Percentiles rank a stretch among this genome's conserved stretches.
These are phyloP conservation scores for Drosophila cracens DNA, from an alignment of 2,888 invertebrate species.

Conservation along the genomic window DNA sequence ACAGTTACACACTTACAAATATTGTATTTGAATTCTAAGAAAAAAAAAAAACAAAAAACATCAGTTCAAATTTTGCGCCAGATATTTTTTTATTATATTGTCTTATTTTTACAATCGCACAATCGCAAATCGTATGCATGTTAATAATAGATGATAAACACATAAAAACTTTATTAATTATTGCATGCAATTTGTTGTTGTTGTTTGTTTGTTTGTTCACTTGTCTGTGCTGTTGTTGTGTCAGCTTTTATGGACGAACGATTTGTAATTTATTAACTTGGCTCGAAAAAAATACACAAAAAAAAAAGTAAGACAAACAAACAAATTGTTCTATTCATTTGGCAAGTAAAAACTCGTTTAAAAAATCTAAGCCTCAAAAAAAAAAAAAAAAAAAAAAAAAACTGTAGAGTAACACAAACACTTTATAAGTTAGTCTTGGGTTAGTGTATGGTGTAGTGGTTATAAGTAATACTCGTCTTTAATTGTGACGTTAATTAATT, in stretches of 20 bases:
- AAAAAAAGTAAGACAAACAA: conserved; percentile 13
- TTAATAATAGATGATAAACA: conserved; percentile 46
- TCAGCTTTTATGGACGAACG: conserved; percentile 52
- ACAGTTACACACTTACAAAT: conserved; percentile 11
- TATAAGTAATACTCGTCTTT: conserved; percentile 40
- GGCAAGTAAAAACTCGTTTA: conserved; percentile 39
- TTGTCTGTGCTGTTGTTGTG: conserved; percentile 38
- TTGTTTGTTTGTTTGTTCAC: conserved; percentile 39
- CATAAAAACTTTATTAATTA: conserved; percentile 63
- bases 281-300: conserved; percentile 13
- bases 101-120: conserved; percentile 44
- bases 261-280: conserved; percentile 67
- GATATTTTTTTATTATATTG: conserved; percentile 37
- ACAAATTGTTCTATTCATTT: conserved; percentile 30
- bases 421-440: conserved; percentile 13
- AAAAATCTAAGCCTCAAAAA: conserved; percentile 3
- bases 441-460: conserved; percentile 12
- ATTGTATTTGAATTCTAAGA: conserved; percentile 7
- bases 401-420: conserved; percentile 2
- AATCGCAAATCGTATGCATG: conserved; percentile 42
- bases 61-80: conserved; percentile 27
- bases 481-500: conserved; percentile 65
- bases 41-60: background rate
- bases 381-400: conserved; percentile 8
- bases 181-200: conserved; percentile 44